Conservation (phyloP, 2,888 invertebrate genomes). For the Apantesis nais region DNA sequence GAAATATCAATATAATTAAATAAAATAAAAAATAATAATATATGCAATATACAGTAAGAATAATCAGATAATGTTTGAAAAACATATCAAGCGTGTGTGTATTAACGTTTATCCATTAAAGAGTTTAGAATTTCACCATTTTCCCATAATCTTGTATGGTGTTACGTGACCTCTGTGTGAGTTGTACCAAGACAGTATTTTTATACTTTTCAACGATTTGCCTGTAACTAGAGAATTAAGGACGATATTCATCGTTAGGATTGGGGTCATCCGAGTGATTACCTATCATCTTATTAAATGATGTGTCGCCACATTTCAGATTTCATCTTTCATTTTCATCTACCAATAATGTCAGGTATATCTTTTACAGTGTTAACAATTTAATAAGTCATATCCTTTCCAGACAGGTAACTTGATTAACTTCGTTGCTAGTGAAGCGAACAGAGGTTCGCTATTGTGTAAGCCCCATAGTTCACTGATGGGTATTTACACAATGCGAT, state of each 20-base stretch:
- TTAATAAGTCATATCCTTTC: constrained; percentile 4
- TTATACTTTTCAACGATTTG: not conserved
- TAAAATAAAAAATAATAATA: too few relatives aligned
- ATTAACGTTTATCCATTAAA: too few relatives aligned
- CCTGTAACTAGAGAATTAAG: not conserved
- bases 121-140: too few relatives aligned
- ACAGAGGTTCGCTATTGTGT: constrained; percentile 11
- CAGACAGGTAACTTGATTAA: constrained; percentile 14
- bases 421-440: constrained; percentile 8
- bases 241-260: not conserved
- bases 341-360: not conserved
- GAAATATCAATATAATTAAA: too few relatives aligned
- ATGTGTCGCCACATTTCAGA: not conserved
- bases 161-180: too few relatives aligned
- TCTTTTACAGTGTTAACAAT: not conserved
- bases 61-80: too few relatives aligned
- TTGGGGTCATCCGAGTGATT: not conserved
- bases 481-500: constrained; percentile 12
- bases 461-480: constrained; percentile 8
- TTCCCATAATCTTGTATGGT: too few relatives aligned
- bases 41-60: too few relatives aligned
- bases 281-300: not conserved
- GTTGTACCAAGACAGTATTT: not conserved
- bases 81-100: too few relatives aligned
- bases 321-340: not conserved